A percentile compares a stretch with the other conserved stretches of the same genome.
phyloP scores from a whole-genome alignment of 2,888 invertebrate species.

The Papilio gigon region DNA sequence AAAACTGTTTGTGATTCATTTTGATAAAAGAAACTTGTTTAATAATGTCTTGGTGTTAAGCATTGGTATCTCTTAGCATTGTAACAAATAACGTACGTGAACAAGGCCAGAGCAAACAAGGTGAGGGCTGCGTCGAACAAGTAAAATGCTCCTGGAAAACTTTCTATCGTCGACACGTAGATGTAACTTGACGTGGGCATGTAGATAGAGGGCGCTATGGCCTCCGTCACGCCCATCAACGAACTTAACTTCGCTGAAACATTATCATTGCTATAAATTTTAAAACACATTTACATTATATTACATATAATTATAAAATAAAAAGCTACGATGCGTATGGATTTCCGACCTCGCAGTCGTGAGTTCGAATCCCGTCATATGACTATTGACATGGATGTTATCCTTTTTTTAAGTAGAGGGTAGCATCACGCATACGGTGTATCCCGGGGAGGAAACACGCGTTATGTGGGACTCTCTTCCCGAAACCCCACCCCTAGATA shows the following conservation, averaged over 20 bases:
- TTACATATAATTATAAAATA: not conserved
- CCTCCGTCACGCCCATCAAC: constrained; percentile 82
- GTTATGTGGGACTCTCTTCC: too few species aligned
- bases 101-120: constrained; percentile 68
- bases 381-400: too few species aligned
- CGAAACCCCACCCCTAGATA: too few species aligned
- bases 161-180: constrained; percentile 76
- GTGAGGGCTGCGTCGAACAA: constrained; percentile 78
- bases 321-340: too few species aligned
- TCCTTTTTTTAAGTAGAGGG: too few species aligned
- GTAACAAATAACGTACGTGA: constrained; percentile 63
- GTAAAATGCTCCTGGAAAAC: constrained; percentile 81
- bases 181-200: constrained; percentile 81
- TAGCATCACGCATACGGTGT: too few species aligned
- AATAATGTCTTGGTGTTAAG: not conserved
- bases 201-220: constrained; percentile 80
- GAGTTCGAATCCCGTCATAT: too few species aligned
- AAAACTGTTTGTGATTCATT: not conserved
- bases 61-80: not conserved
- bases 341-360: too few species aligned
- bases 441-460: too few species aligned
- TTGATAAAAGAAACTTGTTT: not conserved
- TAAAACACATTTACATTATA: not conserved
- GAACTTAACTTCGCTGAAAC: constrained; percentile 77
- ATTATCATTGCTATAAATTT: constrained; percentile 27